These are phyloP conservation scores for Chloebia gouldiae DNA, from an alignment of 2,113 vertebrate genomes.

Conservation along the genomic window DNA sequence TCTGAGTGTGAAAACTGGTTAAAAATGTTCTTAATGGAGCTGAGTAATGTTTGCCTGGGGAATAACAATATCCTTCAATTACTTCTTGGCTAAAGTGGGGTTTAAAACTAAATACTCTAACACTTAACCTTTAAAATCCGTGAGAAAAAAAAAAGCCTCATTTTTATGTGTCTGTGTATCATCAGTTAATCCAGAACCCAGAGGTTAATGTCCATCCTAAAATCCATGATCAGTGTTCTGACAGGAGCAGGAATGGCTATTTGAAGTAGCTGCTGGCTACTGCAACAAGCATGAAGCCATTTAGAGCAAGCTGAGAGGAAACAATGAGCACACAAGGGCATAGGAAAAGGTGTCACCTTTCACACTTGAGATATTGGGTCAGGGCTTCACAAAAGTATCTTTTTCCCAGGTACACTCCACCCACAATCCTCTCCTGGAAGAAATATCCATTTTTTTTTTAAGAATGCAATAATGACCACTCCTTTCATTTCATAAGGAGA, in stretches of 20 bases:
- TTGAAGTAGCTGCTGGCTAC: not conserved
- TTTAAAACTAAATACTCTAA: not conserved
- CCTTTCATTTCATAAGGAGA: not conserved
- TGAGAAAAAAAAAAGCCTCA: not conserved
- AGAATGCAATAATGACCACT: not conserved
- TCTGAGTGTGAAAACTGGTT: not conserved
- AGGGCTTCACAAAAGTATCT: not conserved
- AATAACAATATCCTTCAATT: not conserved
- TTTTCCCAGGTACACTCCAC: not conserved
- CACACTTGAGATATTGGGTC: not conserved
- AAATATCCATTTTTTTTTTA: not conserved
- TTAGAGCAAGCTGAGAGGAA: not conserved
- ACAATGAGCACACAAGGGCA: not conserved
- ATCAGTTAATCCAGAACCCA: not conserved
- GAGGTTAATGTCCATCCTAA: not conserved
- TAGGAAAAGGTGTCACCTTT: fast-evolving
- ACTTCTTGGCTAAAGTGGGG: not conserved
- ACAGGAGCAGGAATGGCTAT: not conserved
- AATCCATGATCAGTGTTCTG: not conserved
- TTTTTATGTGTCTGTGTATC: not conserved
- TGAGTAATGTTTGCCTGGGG: not conserved
- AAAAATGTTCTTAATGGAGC: not conserved
- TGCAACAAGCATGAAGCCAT: not conserved
- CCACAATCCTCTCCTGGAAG: not conserved
- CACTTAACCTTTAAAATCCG: not conserved